Percentiles rank a stretch among this genome's conserved stretches.
Evolutionary conservation across 2,888 invertebrate species (phyloP).

Genomic region (Pollenia amentaria): DNA sequence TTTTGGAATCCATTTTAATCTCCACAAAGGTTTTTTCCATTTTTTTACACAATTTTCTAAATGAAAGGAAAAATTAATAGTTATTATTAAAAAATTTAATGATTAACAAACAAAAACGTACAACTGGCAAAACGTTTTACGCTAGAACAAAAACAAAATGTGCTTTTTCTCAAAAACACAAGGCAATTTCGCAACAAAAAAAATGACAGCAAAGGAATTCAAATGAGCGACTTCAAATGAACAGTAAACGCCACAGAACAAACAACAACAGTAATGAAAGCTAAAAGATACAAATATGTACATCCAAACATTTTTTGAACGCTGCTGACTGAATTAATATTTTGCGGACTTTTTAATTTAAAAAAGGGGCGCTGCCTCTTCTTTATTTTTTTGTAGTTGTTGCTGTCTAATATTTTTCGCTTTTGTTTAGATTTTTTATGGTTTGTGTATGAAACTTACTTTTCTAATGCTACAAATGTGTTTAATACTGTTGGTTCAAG

Average conservation of each 20-base stretch:
- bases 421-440: not conserved
- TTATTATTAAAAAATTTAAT: not conserved
- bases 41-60: not conserved
- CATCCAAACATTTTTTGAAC: constrained; percentile 8
- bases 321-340: not conserved
- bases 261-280: not conserved
- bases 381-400: constrained; percentile 25
- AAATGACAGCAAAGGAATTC: not conserved
- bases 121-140: too few relatives aligned
- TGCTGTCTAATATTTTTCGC: not conserved
- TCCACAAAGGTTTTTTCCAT: not conserved
- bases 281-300: not conserved
- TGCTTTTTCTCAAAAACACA: constrained; percentile 15
- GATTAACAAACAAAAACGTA: too few relatives aligned
- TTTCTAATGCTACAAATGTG: constrained; percentile 32
- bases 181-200: not conserved
- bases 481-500: constrained; percentile 7
- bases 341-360: constrained; percentile 19
- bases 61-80: not conserved
- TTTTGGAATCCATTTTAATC: constrained; percentile 71
- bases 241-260: constrained; percentile 22
- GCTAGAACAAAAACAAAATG: constrained; percentile 34
- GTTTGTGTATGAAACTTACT: not conserved
- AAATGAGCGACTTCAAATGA: constrained; percentile 27
- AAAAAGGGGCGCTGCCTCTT: constrained; percentile 61